Conservation (phyloP, 2,888 invertebrate species). For the Heliconius sara region DNA sequence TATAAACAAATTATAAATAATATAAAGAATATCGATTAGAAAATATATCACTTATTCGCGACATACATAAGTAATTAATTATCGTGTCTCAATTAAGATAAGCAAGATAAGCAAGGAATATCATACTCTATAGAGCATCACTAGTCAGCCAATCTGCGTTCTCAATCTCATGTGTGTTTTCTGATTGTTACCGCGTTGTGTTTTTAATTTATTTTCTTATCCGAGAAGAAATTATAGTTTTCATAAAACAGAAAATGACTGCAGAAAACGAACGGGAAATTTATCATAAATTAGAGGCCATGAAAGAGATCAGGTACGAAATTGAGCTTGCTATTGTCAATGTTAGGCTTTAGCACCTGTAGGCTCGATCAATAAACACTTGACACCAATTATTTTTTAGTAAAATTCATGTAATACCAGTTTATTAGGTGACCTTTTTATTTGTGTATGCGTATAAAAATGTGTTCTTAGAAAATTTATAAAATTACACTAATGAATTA, state of each 20-base stretch:
- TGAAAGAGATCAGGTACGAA: conserved; percentile 94
- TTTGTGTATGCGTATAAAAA: neutral
- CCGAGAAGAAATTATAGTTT: conserved; percentile 47
- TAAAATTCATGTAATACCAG: neutral
- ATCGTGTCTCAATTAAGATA: neutral
- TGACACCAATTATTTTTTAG: conserved; percentile 54
- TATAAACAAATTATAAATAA: neutral
- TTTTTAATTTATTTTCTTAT: conserved; percentile 42
- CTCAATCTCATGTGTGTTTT: conserved; percentile 33
- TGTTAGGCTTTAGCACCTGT: conserved; percentile 71
- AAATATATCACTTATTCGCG: neutral
- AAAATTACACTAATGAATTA: neutral
- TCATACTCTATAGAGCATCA: neutral
- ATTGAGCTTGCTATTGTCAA: conserved; percentile 45
- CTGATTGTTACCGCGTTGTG: conserved; percentile 37
- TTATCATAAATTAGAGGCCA: conserved; percentile 95
- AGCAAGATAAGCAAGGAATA: neutral
- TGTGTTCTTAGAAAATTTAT: neutral
- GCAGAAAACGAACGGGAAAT: conserved; percentile 92
- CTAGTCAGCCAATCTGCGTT: conserved; percentile 7
- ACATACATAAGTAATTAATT: neutral
- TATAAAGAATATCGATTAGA: neutral
- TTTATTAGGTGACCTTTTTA: neutral
- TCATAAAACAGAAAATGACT: conserved; percentile 80
- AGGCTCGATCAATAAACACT: conserved; percentile 80